Percentiles rank a stretch among this genome's conserved stretches.
Evolutionary conservation across 2,888 invertebrate genomes (phyloP).

Genomic region (Halictus quadricinctus): DNA sequence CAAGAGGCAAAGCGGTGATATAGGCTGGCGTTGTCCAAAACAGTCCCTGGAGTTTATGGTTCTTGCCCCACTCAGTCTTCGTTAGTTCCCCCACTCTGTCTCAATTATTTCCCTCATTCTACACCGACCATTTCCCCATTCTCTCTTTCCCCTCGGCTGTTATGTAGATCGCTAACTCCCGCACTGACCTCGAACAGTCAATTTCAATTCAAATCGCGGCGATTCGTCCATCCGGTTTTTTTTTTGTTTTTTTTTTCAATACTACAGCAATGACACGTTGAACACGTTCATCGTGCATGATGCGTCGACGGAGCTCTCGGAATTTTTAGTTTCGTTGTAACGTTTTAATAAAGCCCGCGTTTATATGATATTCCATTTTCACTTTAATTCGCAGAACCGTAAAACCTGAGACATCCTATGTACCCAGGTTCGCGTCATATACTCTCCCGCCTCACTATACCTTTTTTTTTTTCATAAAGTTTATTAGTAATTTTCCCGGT

Average conservation of each 20-base stretch:
- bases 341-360: conserved; percentile 1
- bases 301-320: not conserved
- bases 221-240: not conserved
- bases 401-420: not conserved
- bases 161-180: not conserved
- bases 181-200: not conserved
- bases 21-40: conserved; percentile 14
- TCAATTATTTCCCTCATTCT: conserved; percentile 10
- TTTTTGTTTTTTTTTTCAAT: not conserved
- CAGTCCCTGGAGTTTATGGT: conserved; percentile 14
- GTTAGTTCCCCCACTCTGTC: conserved; percentile 15
- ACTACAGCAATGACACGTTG: not conserved
- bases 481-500: conserved; percentile 1
- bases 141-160: not conserved
- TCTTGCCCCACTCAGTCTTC: conserved; percentile 7
- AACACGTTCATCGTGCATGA: not conserved
- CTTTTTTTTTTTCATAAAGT: not conserved
- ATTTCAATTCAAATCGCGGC: not conserved
- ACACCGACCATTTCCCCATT: conserved; percentile 1
- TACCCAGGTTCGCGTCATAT: not conserved
- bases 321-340: conserved; percentile 3
- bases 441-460: not conserved
- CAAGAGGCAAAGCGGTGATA: conserved; percentile 12
- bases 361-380: not conserved
- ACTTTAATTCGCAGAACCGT: not conserved